These are phyloP conservation scores for Leptodirus hochenwartii DNA, from an alignment of 2,888 invertebrate genomes.

Conservation along the genomic window DNA sequence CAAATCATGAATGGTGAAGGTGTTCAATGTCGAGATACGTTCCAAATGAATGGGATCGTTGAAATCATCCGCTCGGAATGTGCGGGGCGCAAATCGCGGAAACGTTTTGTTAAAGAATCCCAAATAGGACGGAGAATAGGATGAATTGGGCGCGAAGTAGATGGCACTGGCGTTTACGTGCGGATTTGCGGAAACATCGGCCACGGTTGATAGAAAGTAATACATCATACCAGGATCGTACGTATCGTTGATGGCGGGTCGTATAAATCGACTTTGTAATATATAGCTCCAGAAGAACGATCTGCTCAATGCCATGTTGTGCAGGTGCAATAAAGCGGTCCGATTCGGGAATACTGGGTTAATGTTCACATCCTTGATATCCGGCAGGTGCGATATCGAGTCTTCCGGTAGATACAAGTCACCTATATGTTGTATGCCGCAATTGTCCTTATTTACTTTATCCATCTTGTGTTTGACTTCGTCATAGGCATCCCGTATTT, in stretches of 20 bases:
- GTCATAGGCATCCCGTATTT: constrained; percentile 76
- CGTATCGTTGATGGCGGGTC: constrained; percentile 79
- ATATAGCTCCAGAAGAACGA: constrained; percentile 95
- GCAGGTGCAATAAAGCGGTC: constrained; percentile 79
- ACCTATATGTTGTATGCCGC: constrained; percentile 67
- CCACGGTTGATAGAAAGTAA: constrained; percentile 83
- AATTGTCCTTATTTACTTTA: constrained; percentile 71
- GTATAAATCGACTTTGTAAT: constrained; percentile 73
- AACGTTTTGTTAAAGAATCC: constrained; percentile 94
- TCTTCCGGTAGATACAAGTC: constrained; percentile 72
- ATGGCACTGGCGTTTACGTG: constrained; percentile 84
- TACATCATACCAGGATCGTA: constrained; percentile 98
- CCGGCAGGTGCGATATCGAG: constrained; percentile 78
- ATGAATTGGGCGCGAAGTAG: constrained; percentile 86
- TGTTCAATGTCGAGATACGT: constrained; percentile 86
- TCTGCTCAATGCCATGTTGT: constrained; percentile 90
- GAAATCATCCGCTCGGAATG: constrained; percentile 80
- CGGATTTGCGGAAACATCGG: constrained; percentile 86
- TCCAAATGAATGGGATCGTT: constrained; percentile 92
- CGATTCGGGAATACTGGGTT: constrained; percentile 91
- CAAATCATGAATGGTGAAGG: constrained; percentile 70
- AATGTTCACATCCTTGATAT: constrained; percentile 84
- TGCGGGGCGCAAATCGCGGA: constrained; percentile 84
- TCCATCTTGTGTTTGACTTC: constrained; percentile 71
- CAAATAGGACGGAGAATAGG: constrained; percentile 84